These are phyloP conservation scores for Pygoscelis antarcticus DNA, from an alignment of 2,113 vertebrate genomes.

Conservation along the genomic window DNA sequence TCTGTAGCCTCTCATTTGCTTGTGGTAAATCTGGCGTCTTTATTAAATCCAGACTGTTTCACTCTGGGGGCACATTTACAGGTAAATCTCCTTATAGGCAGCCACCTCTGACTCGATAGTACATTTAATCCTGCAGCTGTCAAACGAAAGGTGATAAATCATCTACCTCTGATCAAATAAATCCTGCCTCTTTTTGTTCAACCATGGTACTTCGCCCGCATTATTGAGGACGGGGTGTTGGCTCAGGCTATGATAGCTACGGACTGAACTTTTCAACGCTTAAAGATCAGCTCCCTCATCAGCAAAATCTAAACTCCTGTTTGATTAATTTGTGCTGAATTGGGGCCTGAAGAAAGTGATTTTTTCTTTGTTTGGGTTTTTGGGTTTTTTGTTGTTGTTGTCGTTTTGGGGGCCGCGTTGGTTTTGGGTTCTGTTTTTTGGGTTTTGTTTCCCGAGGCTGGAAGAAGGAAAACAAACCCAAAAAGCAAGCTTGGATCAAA, in stretches of 20 bases:
- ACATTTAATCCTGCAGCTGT: conserved; percentile 14
- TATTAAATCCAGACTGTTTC: conserved; percentile 66
- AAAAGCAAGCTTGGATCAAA: not conserved
- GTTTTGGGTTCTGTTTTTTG: not conserved
- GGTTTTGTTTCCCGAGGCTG: not conserved
- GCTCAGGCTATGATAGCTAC: not conserved
- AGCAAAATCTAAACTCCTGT: not conserved
- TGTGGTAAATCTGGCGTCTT: conserved; percentile 49
- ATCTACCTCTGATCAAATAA: not conserved
- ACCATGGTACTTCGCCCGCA: not conserved
- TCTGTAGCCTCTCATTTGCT: conserved; percentile 47
- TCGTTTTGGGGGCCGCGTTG: not conserved
- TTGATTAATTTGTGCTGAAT: not conserved
- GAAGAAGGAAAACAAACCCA: not conserved
- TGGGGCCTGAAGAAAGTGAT: not conserved
- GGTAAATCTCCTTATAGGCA: conserved; percentile 48
- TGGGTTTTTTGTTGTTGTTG: not conserved
- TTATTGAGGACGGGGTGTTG: not conserved
- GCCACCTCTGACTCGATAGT: conserved; percentile 24
- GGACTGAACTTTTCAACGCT: not conserved
- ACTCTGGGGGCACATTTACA: conserved; percentile 27
- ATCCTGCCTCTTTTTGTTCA: not conserved
- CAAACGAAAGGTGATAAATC: conserved; percentile 21
- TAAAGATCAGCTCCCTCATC: not conserved
- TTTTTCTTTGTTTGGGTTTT: not conserved